Evolutionary conservation across 1,140 invertebrate genomes (phyloP).

Genomic region (Palaemon carinicauda): DNA sequence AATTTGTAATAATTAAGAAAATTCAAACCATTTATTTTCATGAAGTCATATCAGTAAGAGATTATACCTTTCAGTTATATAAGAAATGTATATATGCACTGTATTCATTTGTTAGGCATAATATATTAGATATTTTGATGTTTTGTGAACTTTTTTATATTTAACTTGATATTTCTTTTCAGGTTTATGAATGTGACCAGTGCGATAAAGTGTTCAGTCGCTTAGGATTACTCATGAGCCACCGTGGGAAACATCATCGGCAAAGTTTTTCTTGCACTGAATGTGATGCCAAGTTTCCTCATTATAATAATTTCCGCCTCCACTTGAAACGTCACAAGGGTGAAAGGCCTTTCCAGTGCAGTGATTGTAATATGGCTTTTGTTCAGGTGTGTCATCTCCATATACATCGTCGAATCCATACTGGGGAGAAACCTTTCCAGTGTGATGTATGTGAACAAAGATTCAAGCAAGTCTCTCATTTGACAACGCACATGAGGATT

Average conservation of each 20-base stretch:
- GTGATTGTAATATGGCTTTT: constrained; percentile 44
- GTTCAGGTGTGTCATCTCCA: constrained; percentile 42
- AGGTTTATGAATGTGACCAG: constrained; percentile 46
- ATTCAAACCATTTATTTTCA: too few species aligned
- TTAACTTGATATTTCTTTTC: not conserved
- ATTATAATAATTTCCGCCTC: constrained; percentile 40
- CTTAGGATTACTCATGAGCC: constrained; percentile 31
- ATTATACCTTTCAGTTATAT: too few species aligned
- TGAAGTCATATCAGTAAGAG: too few species aligned
- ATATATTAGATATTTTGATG: not conserved
- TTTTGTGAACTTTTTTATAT: not conserved
- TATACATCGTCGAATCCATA: constrained; percentile 44
- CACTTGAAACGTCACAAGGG: constrained; percentile 39
- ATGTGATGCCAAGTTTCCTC: constrained; percentile 41
- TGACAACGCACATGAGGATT: constrained; percentile 36
- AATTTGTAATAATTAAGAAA: too few species aligned
- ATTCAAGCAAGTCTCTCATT: constrained; percentile 42
- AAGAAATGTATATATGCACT: not conserved
- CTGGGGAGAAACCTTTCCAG: constrained; percentile 43
- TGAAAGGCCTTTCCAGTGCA: constrained; percentile 38
- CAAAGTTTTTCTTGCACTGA: constrained; percentile 40
- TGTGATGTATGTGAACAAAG: constrained; percentile 35
- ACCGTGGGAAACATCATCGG: constrained; percentile 34
- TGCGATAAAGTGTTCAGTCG: constrained; percentile 39
- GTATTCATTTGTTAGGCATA: not conserved